phyloP scores from a whole-genome alignment of 2,888 invertebrate species.

The Lacanobia oleracea region DNA sequence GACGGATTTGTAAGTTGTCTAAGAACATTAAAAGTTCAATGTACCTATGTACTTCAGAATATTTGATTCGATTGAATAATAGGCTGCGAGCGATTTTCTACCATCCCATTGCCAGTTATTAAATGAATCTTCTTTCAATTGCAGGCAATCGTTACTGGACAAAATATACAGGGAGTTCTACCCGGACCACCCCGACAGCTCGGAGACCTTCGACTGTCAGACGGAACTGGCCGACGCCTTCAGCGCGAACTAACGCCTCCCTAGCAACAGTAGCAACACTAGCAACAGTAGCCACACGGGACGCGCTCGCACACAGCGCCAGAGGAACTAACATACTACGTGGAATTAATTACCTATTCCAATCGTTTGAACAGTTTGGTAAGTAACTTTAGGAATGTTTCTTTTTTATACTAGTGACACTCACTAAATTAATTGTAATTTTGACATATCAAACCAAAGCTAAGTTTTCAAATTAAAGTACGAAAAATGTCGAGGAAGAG shows the following conservation, averaged over 20 bases:
- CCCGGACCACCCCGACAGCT: constrained; percentile 93
- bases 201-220: constrained; percentile 87
- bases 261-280: no score
- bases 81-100: no score
- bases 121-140: constrained; percentile 57
- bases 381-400: constrained; percentile 44
- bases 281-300: no score
- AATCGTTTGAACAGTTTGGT: constrained; percentile 51
- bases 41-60: no score
- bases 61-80: no score
- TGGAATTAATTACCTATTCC: constrained; percentile 32
- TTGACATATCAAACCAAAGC: constrained; percentile 63
- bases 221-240: constrained; percentile 82
- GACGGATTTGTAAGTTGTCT: no score
- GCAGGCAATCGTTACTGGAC: constrained; percentile 94
- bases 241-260: constrained; percentile 78
- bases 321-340: constrained; percentile 38
- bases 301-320: constrained; percentile 61
- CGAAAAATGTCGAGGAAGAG: constrained; percentile 24
- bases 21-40: no score
- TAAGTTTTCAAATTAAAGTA: constrained; percentile 53
- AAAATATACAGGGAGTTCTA: constrained; percentile 95
- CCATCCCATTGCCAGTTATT: no score
- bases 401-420: constrained; percentile 54
- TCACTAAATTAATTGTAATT: constrained; percentile 59